Base-by-base conservation (phyloP, 2,797 vertebrate genomes). In the Lutjanus campechanus region DNA sequence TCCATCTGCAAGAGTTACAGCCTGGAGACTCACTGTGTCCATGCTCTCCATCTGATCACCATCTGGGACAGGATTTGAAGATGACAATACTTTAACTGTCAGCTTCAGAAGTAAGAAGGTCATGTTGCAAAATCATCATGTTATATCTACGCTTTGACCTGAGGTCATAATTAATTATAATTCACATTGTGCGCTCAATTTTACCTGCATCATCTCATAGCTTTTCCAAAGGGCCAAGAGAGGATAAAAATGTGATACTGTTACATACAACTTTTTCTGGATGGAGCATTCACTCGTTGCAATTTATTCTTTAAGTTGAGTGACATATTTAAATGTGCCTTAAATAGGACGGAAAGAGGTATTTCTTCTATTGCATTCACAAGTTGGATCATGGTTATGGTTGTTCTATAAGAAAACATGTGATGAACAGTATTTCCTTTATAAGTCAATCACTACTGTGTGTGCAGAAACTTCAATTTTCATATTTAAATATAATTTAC, bases 1-100 rank as follows among this genome's bases (percentile, higher is more conserved):
- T 36, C 98, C 98, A 86, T 99, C 98, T n/a, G 96, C 96, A 19
- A 99, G 96, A 3, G 98, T 99, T 58, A 99, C 98, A 16, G 98
- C 98, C 94, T 99, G 98, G 81, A 99, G 94, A 92, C 98, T 99
- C 79, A 99, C 97, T 50, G 97, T 97, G 93, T 99, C 98, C 97
- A 99, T 97, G 85, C 94, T 96, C 76, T 99, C 98, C 85, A 99
- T 96, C 85, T 97, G 98, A 92, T 99, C 98, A 54, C 96, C 97
- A 94, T 99, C 98, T 99, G 68, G 11, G 55, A 53, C 71, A 71
- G 2, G 4, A 74, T 61, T 20, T 25, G 12, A 79, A n/a, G 65
- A 13, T 25, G 22, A 65, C 6, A 29, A 72, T 6, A 58, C 4
- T 62, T 61, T 8, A 13, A 69, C 44, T 47, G 54, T 22, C 8